These are phyloP conservation scores for Tretioscincus oriximinensis DNA, from an alignment of 2,113 vertebrate species.

Conservation along the genomic window DNA sequence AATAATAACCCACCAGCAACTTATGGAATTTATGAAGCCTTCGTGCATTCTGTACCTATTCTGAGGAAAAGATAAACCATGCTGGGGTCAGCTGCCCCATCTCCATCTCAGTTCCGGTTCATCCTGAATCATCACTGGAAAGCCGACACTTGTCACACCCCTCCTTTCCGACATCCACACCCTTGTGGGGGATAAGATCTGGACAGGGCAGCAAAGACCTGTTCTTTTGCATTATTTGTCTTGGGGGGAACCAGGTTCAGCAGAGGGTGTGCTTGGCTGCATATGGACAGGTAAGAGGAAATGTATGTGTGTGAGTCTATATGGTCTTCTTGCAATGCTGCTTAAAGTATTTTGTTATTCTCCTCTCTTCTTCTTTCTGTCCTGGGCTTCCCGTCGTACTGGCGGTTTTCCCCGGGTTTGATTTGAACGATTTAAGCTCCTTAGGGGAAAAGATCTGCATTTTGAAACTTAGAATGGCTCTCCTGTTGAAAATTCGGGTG, in stretches of 20 bases:
- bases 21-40: too few species aligned
- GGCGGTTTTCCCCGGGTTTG: background rate
- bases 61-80: too few species aligned
- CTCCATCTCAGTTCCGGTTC: background rate
- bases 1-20: too few species aligned
- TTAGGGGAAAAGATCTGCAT: too few species aligned
- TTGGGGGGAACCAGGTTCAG: background rate
- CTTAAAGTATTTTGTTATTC: background rate
- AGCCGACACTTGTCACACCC: constrained; percentile 45
- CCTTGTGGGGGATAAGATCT: constrained; percentile 42
- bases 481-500: too few species aligned
- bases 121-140: background rate
- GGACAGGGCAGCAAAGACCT: background rate
- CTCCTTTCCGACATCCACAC: constrained; percentile 30
- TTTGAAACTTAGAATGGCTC: background rate
- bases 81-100: background rate
- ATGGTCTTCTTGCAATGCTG: background rate
- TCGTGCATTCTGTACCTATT: background rate
- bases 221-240: background rate
- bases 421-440: background rate
- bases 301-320: background rate
- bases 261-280: background rate
- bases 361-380: background rate
- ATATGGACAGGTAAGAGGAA: background rate
- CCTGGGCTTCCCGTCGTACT: background rate